Conservation (phyloP, 2,113 vertebrate species). For the Oriolus oriolus region DNA sequence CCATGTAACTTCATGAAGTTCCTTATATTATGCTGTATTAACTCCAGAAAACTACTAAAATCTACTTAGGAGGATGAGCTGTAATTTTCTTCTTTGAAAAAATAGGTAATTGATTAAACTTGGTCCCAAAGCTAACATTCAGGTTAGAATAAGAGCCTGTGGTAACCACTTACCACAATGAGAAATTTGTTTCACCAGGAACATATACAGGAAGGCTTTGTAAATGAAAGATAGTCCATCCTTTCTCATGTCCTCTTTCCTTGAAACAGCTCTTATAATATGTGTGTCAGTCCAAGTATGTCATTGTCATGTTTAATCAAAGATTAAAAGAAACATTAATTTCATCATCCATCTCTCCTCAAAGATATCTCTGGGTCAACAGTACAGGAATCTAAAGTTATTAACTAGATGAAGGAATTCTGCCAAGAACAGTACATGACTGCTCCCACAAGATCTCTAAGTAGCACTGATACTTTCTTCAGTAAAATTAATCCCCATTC, state of each 20-base stretch:
- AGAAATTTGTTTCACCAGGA: not conserved
- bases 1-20: not conserved
- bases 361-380: constrained; percentile 37
- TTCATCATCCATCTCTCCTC: not conserved
- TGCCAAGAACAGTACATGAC: constrained; percentile 26
- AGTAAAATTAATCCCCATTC: constrained; percentile 30
- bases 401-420: constrained; percentile 29
- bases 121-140: not conserved
- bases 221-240: not conserved
- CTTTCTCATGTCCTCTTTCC: not conserved
- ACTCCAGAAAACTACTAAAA: not conserved
- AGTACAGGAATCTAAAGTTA: constrained; percentile 42
- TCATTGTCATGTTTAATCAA: not conserved
- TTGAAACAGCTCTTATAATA: not conserved
- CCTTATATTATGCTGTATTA: not conserved
- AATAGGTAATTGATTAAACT: not conserved
- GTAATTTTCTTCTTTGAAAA: not conserved
- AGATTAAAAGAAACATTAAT: constrained; percentile 35
- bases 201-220: not conserved
- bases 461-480: constrained; percentile 18
- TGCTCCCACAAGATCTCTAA: constrained; percentile 25
- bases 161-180: not conserved
- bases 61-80: not conserved
- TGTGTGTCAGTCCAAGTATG: not conserved
- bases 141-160: not conserved